A percentile compares a stretch with the other conserved stretches of the same genome.
Conservation (phyloP, 2,888 invertebrate genomes). For the Gymnocheta viridis region DNA sequence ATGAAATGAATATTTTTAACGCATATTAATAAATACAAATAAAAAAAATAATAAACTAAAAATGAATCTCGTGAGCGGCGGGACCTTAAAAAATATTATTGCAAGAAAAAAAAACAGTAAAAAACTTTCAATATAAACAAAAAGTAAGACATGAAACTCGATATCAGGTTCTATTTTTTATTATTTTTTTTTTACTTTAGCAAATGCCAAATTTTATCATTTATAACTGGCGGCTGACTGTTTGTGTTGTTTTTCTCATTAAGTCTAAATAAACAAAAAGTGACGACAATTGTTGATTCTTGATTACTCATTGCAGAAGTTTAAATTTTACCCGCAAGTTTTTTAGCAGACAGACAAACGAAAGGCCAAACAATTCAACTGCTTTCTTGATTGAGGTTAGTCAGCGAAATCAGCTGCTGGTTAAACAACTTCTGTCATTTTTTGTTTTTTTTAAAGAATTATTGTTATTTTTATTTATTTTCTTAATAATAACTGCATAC, state of each 20-base stretch:
- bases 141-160: constrained; percentile 17
- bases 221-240: neutral
- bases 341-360: neutral
- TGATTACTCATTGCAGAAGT: constrained; percentile 45
- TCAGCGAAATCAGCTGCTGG: constrained; percentile 62
- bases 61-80: constrained; percentile 49
- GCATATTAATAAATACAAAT: constrained; percentile 39
- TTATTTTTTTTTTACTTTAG: neutral
- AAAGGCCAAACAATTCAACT: constrained; percentile 27
- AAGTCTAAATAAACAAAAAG: neutral
- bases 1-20: constrained; percentile 20
- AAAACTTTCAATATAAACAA: constrained; percentile 40
- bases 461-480: constrained; percentile 19
- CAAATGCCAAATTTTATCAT: constrained; percentile 52
- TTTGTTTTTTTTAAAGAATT: constrained; percentile 2
- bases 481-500: neutral
- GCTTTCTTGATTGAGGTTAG: constrained; percentile 30
- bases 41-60: neutral
- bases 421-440: constrained; percentile 45
- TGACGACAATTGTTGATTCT: constrained; percentile 30
- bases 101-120: constrained; percentile 28
- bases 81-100: constrained; percentile 39
- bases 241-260: neutral
- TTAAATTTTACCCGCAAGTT: neutral
- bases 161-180: constrained; percentile 27